phyloP scores from a whole-genome alignment of 2,113 vertebrate species.

The Trachemys scripta region DNA sequence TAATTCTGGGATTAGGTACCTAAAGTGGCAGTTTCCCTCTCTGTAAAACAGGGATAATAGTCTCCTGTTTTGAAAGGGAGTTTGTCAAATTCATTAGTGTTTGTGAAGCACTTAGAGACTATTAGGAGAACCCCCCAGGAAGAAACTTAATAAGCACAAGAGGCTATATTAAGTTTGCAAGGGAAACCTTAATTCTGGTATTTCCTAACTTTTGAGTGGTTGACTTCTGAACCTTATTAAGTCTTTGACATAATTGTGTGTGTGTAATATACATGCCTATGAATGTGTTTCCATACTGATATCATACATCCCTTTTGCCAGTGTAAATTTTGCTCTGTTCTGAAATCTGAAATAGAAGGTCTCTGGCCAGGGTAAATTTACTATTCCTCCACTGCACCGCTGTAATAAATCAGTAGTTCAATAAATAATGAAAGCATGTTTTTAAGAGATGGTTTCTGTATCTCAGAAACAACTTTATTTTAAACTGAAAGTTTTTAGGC shows the following conservation, averaged over 20 bases:
- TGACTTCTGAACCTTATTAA: not conserved
- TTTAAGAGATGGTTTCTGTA: not conserved
- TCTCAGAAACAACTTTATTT: not conserved
- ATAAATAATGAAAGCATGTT: not conserved
- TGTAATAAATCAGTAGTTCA: not conserved
- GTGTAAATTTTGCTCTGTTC: not conserved
- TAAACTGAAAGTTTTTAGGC: not conserved
- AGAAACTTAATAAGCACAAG: not conserved
- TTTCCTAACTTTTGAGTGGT: not conserved
- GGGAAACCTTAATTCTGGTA: not conserved
- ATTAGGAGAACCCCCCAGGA: fast-evolving
- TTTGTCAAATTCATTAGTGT: not conserved
- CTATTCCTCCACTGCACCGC: not conserved
- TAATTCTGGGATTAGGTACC: too few species aligned
- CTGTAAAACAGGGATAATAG: not conserved
- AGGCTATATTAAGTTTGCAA: not conserved
- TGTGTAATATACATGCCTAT: not conserved
- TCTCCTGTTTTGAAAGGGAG: not conserved
- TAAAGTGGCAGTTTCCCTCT: not conserved
- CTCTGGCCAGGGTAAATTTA: not conserved
- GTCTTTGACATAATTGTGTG: not conserved
- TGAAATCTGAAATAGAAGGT: not conserved
- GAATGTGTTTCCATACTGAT: not conserved
- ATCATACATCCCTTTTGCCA: not conserved
- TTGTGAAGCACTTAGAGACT: not conserved